These are phyloP conservation scores for Cryptocephalus moraei DNA, from an alignment of 2,888 invertebrate species.

Conservation along the genomic window DNA sequence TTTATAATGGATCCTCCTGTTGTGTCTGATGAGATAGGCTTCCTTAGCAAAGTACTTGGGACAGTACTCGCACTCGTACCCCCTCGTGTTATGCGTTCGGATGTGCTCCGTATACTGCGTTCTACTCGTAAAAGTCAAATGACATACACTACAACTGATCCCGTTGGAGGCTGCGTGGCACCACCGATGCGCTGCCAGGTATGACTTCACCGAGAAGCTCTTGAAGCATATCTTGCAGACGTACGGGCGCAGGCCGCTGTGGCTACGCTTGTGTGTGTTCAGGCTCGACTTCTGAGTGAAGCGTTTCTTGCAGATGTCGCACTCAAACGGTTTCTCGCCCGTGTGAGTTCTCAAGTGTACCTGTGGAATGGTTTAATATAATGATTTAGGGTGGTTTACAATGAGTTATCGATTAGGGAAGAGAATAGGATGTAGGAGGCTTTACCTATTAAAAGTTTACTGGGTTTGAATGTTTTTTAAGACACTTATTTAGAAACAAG, in stretches of 20 bases:
- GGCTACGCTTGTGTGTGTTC: conserved; percentile 72
- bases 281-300: conserved; percentile 75
- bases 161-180: conserved; percentile 66
- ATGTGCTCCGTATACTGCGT: conserved; percentile 67
- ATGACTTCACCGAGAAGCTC: conserved; percentile 71
- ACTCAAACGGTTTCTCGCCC: conserved; percentile 65
- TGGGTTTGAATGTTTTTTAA: too few relatives aligned
- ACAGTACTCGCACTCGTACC: conserved; percentile 66
- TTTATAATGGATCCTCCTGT: conserved; percentile 60
- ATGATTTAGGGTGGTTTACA: neutral
- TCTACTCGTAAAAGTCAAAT: conserved; percentile 64
- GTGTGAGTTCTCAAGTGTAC: conserved; percentile 76
- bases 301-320: conserved; percentile 63
- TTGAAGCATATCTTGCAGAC: conserved; percentile 72
- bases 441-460: too few relatives aligned
- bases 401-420: too few relatives aligned
- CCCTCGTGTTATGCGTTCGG: conserved; percentile 60
- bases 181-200: conserved; percentile 72
- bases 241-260: conserved; percentile 70
- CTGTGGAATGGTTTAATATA: conserved; percentile 16
- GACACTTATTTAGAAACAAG: too few relatives aligned
- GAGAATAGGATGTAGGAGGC: neutral
- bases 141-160: conserved; percentile 58
- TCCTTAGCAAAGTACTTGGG: conserved; percentile 66
- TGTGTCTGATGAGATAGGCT: conserved; percentile 68